A percentile compares a stretch with the other conserved stretches of the same genome.
Conservation (phyloP, 2,888 invertebrate species). For the Hemistola chrysoprasaria region DNA sequence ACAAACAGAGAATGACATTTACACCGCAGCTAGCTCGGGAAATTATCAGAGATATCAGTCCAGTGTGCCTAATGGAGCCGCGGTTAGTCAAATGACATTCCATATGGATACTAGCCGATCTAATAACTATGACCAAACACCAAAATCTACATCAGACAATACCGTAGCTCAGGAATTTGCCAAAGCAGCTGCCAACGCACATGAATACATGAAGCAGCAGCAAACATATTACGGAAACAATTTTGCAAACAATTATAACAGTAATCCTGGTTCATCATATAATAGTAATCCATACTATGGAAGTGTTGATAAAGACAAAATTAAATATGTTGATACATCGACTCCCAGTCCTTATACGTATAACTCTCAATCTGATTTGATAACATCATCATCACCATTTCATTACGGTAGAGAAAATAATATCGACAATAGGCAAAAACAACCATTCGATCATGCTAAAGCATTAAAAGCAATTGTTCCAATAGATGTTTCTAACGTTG, state of each 20-base stretch:
- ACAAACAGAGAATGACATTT: conserved; percentile 44
- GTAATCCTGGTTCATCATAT: conserved; percentile 18
- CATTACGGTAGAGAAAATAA: conserved; percentile 50
- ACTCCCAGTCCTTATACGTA: conserved; percentile 39
- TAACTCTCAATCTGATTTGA: conserved; percentile 54
- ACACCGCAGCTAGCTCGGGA: conserved; percentile 33
- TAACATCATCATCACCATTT: conserved; percentile 62
- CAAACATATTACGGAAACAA: conserved; percentile 43
- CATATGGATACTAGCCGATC: conserved; percentile 65
- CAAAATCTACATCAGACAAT: conserved; percentile 59
- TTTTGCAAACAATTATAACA: conserved; percentile 36
- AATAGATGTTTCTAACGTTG: conserved; percentile 71
- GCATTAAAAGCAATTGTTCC: conserved; percentile 75
- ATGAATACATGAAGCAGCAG: conserved; percentile 65
- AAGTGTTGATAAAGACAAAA: conserved; percentile 52
- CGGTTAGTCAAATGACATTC: conserved; percentile 66
- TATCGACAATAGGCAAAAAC: conserved; percentile 55
- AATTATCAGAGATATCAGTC: conserved; percentile 56
- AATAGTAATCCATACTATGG: conserved; percentile 40
- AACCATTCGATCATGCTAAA: conserved; percentile 73
- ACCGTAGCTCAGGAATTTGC: conserved; percentile 67
- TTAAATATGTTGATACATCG: conserved; percentile 45
- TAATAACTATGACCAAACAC: conserved; percentile 54
- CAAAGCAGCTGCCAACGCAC: conserved; percentile 69
- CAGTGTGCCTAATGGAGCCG: conserved; percentile 46